Evolutionary conservation across 64 coral and sea anemone species (phyloP).

Genomic region (Actinia equina): DNA sequence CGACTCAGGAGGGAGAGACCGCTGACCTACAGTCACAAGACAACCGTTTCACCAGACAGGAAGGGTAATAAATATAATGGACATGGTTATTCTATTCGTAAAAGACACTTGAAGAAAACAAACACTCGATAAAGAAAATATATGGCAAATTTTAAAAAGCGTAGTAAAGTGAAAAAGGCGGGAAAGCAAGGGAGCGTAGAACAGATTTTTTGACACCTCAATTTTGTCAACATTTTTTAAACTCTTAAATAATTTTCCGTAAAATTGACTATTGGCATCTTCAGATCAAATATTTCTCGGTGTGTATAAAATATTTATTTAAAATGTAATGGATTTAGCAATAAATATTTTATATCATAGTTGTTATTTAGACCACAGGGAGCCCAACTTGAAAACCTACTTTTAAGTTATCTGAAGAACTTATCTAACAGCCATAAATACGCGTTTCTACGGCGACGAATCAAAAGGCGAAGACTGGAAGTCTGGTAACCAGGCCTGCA

Average conservation of each 20-base stretch:
- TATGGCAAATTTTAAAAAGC: neutral
- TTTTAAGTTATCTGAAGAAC: neutral
- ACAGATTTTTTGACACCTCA: too few species aligned
- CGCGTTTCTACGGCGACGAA: neutral
- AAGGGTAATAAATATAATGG: neutral
- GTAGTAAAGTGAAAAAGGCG: neutral
- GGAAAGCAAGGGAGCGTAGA: too few species aligned
- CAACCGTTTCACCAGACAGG: neutral
- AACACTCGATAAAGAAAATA: neutral
- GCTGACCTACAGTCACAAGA: neutral
- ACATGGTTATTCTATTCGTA: neutral
- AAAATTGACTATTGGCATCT: too few species aligned
- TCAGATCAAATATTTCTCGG: neutral
- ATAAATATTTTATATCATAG: neutral
- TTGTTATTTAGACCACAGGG: neutral
- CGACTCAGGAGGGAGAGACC: neutral
- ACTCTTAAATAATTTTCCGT: too few species aligned
- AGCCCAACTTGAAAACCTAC: neutral
- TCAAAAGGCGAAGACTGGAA: conserved; percentile 38
- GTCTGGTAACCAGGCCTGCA: conserved; percentile 72
- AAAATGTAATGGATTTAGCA: neutral
- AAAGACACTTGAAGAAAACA: neutral
- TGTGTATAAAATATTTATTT: neutral
- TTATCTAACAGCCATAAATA: neutral
- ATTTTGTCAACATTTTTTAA: too few species aligned